Evolutionary conservation across 2,888 invertebrate species (phyloP), one percentile per base, ranked within the genome.

Genomic region (Chrysina gloriosa): DNA sequence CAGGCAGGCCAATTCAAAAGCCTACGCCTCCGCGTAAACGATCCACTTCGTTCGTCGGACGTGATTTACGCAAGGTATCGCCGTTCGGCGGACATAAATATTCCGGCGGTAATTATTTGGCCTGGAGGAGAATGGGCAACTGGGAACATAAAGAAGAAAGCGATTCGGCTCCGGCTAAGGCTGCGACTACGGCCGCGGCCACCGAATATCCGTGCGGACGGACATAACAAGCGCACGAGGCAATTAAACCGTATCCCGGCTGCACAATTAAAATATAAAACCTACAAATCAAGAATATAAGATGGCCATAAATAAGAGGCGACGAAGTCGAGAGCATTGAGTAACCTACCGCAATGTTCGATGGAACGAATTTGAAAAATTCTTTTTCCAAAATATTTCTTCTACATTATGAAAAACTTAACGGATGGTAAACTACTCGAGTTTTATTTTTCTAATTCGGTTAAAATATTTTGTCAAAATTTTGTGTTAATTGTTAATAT

Each of bases 241-340:
- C 48, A 66, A 66, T 56, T 47, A 56, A 66, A 64, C 39, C 34
- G 45, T 47, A 54, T 66, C 47, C 47, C 54, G 56, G 31, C 42
- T 58, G 66, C 45, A 47, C 66, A 47, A 47, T 66, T 58, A 48
- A 66, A 58, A 66, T 48, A 66, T 47, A 48, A 66, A 66, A 47
- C 47, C 66, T 39, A 66, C 54, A 66, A 66, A 39, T 66, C 66
- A 66, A 58, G 31, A 34, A 36, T 42, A 50, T 36, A 34, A 50
- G 48, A 52, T 39, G 64, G 23, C 50, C 14, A 61, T 61, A 61
- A 61, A 61, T 61, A 61, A 61, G 27, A n/a, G 21, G 42, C 42
- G 58, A 42, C 27, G 58, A 61, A 27, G 58, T 61, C 27, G 7
- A n/a, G 27, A 61, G 25, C 29, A 19, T 29, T 11, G 25, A 7